Evolutionary conservation across 2,888 invertebrate genomes (phyloP), one percentile per base, ranked within the genome.

Genomic region (Drosophila lacicola): DNA sequence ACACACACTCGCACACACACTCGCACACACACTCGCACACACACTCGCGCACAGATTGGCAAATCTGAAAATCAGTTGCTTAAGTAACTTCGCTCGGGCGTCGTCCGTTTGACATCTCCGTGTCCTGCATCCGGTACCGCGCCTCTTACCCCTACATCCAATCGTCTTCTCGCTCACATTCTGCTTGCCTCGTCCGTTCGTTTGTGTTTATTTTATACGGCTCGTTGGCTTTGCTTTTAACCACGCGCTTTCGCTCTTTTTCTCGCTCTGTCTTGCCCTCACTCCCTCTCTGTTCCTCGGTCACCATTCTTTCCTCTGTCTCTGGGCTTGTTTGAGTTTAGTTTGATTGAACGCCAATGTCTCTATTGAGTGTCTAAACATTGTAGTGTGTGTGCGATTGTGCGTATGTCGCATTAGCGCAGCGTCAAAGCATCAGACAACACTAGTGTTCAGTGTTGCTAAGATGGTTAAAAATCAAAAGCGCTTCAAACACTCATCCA

Each of bases 61-160:
- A 79, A 83, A 83, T 86, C 83, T 78, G 67, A 86, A 89, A 84
- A 84, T 84, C 89, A 89, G 76, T 87, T 74, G 84, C 76, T 78
- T 78, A 87, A 84, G 87, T 73, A 81, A 87, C 76, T 87, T 69
- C 61, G 65, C 57, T 51, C 36, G 53, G 50, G 50, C 42, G 47
- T 63, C 44, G 72, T 55, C 62, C 53, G 73, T 81, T 78, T 66
- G 61, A 53, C 64, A 63, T 69, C 70, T 73, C 61, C 72, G 51
- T 79, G 80, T 70, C 39, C 33, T 36, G 41, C 54, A 42, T 58
- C 45, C 54, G 36, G 69, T 63, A 53, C 42, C 49, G 51, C n/a
- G 19, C 37, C 19, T 25, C 8, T 10, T 0, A 3, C 1, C 8
- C 36, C 21, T 36, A 3, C n/a, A 8, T 9, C 25, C 13, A 42